Conservation (phyloP, 2,888 invertebrate genomes). For the Drosophila mulleri region DNA sequence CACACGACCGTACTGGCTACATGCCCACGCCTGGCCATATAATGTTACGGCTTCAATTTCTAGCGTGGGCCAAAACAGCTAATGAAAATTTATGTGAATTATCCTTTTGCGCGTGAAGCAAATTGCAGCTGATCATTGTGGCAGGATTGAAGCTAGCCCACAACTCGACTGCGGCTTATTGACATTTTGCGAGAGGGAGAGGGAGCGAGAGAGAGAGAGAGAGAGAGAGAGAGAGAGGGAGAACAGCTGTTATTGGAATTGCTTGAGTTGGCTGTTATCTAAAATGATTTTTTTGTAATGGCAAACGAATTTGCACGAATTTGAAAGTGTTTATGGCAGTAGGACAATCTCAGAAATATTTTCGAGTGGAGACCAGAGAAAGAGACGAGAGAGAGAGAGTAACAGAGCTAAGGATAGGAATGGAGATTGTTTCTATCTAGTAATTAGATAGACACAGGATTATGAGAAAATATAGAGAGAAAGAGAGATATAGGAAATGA, state of each 20-base stretch:
- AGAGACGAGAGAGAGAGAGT: neutral
- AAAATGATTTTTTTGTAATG: neutral
- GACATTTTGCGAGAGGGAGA: neutral
- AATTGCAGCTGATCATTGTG: slow-evolving; percentile 54
- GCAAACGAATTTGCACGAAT: neutral
- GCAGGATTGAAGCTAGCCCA: neutral
- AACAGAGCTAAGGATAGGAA: neutral
- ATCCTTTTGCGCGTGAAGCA: slow-evolving; percentile 39
- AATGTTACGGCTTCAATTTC: slow-evolving; percentile 36
- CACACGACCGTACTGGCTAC: neutral
- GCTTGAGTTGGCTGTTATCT: slow-evolving; percentile 1
- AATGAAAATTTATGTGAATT: slow-evolving; percentile 57
- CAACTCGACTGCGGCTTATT: neutral
- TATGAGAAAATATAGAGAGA: neutral
- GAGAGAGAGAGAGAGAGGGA: neutral
- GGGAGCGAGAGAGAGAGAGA: neutral
- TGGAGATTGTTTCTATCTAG: no score
- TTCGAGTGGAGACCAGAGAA: no score
- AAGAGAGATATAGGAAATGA: no score
- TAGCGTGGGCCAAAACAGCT: slow-evolving; percentile 44
- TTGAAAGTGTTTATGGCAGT: no score
- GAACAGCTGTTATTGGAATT: slow-evolving; percentile 4
- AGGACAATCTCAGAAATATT: neutral
- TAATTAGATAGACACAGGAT: no score
- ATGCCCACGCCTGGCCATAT: slow-evolving; percentile 3